phyloP scores from a whole-genome alignment of 2,113 vertebrate genomes.

The Mobula birostris region DNA sequence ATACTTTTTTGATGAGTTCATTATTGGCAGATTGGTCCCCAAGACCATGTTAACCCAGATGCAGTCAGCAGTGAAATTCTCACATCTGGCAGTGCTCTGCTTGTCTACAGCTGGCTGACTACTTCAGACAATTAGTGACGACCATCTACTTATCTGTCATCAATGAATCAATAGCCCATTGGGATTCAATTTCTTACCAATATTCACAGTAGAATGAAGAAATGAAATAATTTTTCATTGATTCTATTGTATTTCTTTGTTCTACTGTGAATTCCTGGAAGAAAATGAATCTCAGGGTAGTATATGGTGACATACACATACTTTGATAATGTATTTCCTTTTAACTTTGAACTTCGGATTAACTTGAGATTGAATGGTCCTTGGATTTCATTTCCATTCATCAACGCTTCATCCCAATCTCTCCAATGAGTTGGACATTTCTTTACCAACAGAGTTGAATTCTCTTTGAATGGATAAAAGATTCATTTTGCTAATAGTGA shows the following conservation, averaged over 20 bases:
- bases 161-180: background rate
- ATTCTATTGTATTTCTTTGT: too few species aligned
- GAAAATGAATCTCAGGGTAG: too few species aligned
- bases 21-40: background rate
- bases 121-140: background rate
- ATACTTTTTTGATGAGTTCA: background rate
- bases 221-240: too few species aligned
- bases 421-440: background rate
- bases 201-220: too few species aligned
- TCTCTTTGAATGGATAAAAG: background rate
- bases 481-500: too few species aligned
- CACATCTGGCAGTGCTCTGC: background rate
- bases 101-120: background rate
- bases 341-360: too few species aligned
- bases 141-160: background rate
- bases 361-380: background rate
- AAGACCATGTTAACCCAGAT: background rate
- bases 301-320: too few species aligned
- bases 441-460: background rate
- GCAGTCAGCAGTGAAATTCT: background rate
- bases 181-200: too few species aligned
- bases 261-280: too few species aligned
- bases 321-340: too few species aligned
- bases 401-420: background rate
- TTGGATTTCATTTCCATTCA: background rate